Evolutionary conservation across 2,113 vertebrate genomes (phyloP).

Genomic region (Recurvirostra avosetta): DNA sequence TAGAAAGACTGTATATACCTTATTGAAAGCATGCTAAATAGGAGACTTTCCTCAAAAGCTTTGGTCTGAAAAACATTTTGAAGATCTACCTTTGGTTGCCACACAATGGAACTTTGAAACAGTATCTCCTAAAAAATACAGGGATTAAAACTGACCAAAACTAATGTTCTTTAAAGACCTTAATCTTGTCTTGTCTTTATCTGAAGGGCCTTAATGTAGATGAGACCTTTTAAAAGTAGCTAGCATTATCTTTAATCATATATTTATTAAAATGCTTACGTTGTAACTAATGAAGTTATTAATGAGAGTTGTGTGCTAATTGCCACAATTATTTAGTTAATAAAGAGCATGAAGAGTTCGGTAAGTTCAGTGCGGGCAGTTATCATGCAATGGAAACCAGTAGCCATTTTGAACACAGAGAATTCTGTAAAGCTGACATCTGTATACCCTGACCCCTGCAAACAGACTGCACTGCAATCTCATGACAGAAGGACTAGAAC

Average conservation of each 20-base stretch:
- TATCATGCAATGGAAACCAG: background rate
- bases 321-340: background rate
- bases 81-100: background rate
- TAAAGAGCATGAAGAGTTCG: background rate
- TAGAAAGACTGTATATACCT: background rate
- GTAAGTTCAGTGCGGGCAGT: background rate
- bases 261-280: background rate
- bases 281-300: background rate
- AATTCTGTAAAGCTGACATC: background rate
- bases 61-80: background rate
- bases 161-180: background rate
- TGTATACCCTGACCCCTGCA: background rate
- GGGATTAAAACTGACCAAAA: background rate
- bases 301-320: background rate
- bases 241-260: background rate
- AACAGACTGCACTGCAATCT: background rate
- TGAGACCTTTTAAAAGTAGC: background rate
- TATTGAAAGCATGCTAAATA: background rate
- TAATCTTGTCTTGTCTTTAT: background rate
- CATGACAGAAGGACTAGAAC: background rate
- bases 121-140: background rate
- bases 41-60: background rate
- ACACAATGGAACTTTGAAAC: background rate
- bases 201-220: background rate
- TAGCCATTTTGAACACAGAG: background rate